Evolutionary conservation across 2,888 invertebrate species (phyloP).

Genomic region (Sphecodes monilicornis): DNA sequence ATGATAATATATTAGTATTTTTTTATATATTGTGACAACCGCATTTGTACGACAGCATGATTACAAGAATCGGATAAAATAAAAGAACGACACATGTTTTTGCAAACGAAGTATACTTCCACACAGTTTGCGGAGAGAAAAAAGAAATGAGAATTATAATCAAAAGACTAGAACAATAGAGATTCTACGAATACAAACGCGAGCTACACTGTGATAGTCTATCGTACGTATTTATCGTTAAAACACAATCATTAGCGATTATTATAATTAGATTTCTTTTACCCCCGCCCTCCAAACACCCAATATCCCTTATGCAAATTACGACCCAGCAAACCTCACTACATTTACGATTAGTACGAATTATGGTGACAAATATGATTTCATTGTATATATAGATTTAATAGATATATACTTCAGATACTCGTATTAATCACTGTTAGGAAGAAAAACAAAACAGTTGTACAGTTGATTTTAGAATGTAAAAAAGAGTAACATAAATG

Average conservation of each 20-base stretch:
- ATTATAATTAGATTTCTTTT: constrained; percentile 44
- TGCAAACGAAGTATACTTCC: constrained; percentile 41
- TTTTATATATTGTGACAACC: constrained; percentile 61
- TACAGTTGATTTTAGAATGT: constrained; percentile 67
- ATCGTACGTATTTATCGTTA: constrained; percentile 58
- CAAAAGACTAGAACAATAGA: constrained; percentile 59
- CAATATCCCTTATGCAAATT: constrained; percentile 35
- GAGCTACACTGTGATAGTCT: constrained; percentile 69
- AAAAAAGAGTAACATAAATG: constrained; percentile 62
- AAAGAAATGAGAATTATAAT: constrained; percentile 45
- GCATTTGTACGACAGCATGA: constrained; percentile 59
- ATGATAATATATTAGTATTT: constrained; percentile 58
- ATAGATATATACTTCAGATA: constrained; percentile 57
- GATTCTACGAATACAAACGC: constrained; percentile 55
- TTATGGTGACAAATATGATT: constrained; percentile 57
- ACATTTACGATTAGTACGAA: constrained; percentile 54
- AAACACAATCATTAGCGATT: constrained; percentile 58
- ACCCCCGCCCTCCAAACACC: background rate
- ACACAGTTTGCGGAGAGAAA: constrained; percentile 28
- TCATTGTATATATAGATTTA: constrained; percentile 66
- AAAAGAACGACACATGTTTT: constrained; percentile 13
- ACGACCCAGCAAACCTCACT: constrained; percentile 51
- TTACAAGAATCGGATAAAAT: constrained; percentile 20
- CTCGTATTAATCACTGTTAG: constrained; percentile 62
- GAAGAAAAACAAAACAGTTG: constrained; percentile 52